phyloP scores from a whole-genome alignment of 2,888 invertebrate species.

The Tortrix viridana region DNA sequence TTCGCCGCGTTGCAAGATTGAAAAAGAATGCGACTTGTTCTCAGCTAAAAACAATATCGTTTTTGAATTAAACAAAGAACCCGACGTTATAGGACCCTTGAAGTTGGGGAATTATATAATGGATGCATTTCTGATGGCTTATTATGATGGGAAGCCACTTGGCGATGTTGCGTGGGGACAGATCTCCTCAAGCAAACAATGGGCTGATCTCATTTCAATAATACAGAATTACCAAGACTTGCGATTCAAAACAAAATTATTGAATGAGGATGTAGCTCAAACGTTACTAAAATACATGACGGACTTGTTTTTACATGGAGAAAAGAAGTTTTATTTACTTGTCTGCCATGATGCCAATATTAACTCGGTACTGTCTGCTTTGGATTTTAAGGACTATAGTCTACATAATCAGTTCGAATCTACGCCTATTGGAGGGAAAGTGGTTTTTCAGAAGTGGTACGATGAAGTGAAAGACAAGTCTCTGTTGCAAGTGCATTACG shows the following conservation, averaged over 20 bases:
- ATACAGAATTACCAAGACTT: conserved; percentile 58
- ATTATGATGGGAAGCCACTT: conserved; percentile 60
- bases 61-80: conserved; percentile 55
- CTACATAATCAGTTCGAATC: conserved; percentile 60
- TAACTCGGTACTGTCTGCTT: conserved; percentile 52
- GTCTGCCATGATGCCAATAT: conserved; percentile 72
- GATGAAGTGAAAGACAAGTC: conserved; percentile 48
- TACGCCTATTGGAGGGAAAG: conserved; percentile 68
- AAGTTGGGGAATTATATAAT: conserved; percentile 54
- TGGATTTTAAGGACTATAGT: conserved; percentile 55
- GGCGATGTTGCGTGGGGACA: conserved; percentile 67
- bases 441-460: conserved; percentile 70
- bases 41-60: conserved; percentile 49
- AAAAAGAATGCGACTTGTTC: conserved; percentile 57
- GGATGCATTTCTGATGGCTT: conserved; percentile 69
- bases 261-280: conserved; percentile 54
- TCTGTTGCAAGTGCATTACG: conserved; percentile 62
- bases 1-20: conserved; percentile 55
- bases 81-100: conserved; percentile 60
- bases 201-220: conserved; percentile 56
- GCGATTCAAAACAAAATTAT: conserved; percentile 57
- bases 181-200: conserved; percentile 53
- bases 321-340: conserved; percentile 54
- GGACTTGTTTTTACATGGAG: conserved; percentile 47
- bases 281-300: conserved; percentile 59